Evolutionary conservation across 2,797 vertebrate species (phyloP).

Genomic region (Poeciliopsis presidionis): DNA sequence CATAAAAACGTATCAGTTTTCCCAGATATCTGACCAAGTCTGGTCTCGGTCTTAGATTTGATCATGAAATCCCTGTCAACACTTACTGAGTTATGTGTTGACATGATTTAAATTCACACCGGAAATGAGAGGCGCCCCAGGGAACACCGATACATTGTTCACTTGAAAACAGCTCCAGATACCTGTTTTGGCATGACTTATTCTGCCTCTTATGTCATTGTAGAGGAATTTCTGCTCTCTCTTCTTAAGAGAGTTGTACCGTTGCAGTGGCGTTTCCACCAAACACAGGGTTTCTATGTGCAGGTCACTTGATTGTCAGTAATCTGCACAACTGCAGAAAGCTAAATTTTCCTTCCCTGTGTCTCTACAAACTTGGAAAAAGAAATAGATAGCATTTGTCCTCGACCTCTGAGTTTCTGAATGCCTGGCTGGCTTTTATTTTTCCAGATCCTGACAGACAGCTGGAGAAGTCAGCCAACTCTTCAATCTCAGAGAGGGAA

Average conservation of each 20-base stretch:
- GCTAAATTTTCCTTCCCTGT: not conserved
- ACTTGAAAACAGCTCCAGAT: not conserved
- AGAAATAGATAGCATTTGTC: slow-evolving; percentile 7
- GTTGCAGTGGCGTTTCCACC: not conserved
- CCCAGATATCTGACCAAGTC: not conserved
- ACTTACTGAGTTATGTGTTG: not conserved
- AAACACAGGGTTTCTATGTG: not conserved
- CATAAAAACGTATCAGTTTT: not conserved
- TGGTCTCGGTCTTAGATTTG: not conserved
- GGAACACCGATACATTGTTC: not conserved
- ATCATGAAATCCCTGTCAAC: not conserved
- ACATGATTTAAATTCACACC: not conserved
- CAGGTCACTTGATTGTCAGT: not conserved
- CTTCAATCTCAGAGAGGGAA: slow-evolving; percentile 36
- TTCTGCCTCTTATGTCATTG: not conserved
- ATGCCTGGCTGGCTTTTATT: slow-evolving; percentile 31
- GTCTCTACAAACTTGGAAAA: not conserved
- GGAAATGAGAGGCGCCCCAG: not conserved
- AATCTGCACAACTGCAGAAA: not conserved
- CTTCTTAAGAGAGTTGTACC: not conserved
- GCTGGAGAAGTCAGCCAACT: slow-evolving; percentile 37
- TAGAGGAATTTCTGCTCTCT: not conserved
- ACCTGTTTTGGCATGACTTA: not conserved
- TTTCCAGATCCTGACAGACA: slow-evolving; percentile 52
- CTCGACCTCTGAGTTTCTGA: slow-evolving; percentile 27